Base-by-base conservation (phyloP, 2,797 vertebrate species). In the Acanthis flammea region DNA sequence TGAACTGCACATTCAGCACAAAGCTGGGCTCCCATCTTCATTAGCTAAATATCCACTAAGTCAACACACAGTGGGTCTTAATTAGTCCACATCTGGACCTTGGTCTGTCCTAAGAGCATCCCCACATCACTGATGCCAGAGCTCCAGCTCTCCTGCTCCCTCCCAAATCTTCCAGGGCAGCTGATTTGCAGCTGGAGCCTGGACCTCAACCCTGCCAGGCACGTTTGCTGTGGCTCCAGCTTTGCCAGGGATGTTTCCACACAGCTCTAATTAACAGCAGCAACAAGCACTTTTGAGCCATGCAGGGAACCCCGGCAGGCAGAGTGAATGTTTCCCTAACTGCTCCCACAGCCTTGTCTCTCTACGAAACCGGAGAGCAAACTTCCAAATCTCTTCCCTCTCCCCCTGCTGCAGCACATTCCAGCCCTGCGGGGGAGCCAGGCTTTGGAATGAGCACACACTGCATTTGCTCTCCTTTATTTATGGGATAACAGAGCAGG, bases 401-500 rank as follows among this genome's bases (percentile, higher is more conserved):
- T 89, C 41, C 60, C 55, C 44, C 27, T 33, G 10, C 68, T 44
- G 78, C 85, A 19, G 67, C 12, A 10, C 12, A 23, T 84, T 55
- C 74, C 86, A 15, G 75, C 74, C 45, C 87, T 39, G 78, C 12
- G 4, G 81, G 83, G 75, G 19, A 85, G 65, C 87, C 24, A 2
- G 14, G 65, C 55, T 82, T 48, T 42, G 67, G 41, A 55, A 78
- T 9, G 60, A 44, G 47, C 66, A 53, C 65, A 39, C 71, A 2
- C 14, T 3, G 33, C 33, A 2, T 65, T 93, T 74, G 16, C 71
- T 73, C 55, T 41, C 9, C 4, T 31, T 65, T 50, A 71, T 80
- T 85, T 91, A 71, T 42, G 78, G 60, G 61, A 68, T 79, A 94
- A 85, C 61, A 82, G 80, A 75, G 10, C 75, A 90, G 87, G 85